Percentiles rank a stretch among this genome's conserved stretches.
These are phyloP conservation scores for Vicugna pacos DNA, from an alignment of 2,113 vertebrate genomes.

Conservation along the genomic window DNA sequence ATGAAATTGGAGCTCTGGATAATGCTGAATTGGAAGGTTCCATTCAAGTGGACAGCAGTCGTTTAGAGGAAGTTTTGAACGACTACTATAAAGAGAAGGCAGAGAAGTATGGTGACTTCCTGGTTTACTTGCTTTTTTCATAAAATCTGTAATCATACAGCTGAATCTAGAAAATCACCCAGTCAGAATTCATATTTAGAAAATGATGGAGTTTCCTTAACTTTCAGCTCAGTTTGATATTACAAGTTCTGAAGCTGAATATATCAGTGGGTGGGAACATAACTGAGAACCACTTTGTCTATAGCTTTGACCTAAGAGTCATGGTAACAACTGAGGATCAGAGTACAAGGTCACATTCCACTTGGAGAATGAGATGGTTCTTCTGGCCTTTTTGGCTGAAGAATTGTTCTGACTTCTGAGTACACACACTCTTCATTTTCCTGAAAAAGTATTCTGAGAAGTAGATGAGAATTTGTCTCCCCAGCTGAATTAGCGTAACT, in stretches of 20 bases:
- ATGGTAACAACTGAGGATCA: background rate
- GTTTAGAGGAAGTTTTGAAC: conserved; percentile 93
- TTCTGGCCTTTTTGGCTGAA: background rate
- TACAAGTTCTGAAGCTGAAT: background rate
- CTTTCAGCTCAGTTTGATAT: background rate
- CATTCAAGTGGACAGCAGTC: conserved; percentile 91
- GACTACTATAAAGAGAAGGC: conserved; percentile 95
- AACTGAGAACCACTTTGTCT: background rate
- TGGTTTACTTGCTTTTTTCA: background rate
- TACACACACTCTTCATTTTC: background rate
- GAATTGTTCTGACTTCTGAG: conserved; percentile 23
- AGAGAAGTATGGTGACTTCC: conserved; percentile 90
- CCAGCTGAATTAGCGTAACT: background rate
- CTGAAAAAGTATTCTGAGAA: conserved; percentile 38
- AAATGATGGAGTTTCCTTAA: background rate
- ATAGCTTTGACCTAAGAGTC: background rate
- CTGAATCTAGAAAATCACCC: background rate
- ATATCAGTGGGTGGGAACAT: background rate
- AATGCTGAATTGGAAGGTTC: conserved; percentile 96
- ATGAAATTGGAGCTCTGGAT: conserved; percentile 97
- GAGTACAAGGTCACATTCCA: background rate
- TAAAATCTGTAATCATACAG: background rate
- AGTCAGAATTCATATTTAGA: background rate
- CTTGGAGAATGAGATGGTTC: background rate
- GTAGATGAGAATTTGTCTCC: background rate